These are phyloP conservation scores for Leptinotarsa tumamoca DNA, from an alignment of 2,888 invertebrate genomes.

Conservation along the genomic window DNA sequence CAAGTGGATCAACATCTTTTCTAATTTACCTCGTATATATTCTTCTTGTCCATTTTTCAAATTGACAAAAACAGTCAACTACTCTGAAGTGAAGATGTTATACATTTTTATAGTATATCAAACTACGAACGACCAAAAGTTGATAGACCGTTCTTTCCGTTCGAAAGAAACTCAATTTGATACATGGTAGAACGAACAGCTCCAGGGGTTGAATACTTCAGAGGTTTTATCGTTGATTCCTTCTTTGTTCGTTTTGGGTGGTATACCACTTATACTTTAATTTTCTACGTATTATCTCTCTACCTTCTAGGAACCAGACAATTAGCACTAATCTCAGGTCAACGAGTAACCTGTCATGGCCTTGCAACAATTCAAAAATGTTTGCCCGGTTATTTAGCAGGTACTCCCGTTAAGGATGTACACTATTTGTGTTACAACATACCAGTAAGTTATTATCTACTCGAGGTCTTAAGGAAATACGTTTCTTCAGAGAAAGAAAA, in stretches of 20 bases:
- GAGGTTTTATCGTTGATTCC: conserved; percentile 10
- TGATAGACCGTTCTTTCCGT: too few species aligned
- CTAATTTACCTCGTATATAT: too few species aligned
- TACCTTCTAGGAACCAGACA: conserved; percentile 29
- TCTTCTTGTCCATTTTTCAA: too few species aligned
- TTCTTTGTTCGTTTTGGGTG: conserved; percentile 30
- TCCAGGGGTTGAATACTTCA: conserved; percentile 16
- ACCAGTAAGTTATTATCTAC: neutral
- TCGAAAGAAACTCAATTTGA: too few species aligned
- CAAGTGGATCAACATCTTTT: too few species aligned
- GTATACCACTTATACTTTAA: conserved; percentile 18
- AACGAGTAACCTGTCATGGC: conserved; percentile 29
- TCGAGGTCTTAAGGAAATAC: neutral
- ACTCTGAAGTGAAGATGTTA: too few species aligned
- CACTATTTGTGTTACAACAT: conserved; percentile 9
- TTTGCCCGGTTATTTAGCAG: conserved; percentile 22
- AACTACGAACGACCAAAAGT: too few species aligned
- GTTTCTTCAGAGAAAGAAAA: neutral
- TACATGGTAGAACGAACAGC: neutral
- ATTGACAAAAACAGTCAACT: too few species aligned
- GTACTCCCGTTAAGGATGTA: neutral
- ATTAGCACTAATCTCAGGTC: conserved; percentile 29
- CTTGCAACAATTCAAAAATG: conserved; percentile 13
- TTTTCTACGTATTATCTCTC: conserved; percentile 27
- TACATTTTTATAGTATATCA: too few species aligned